phyloP scores from a whole-genome alignment of 2,797 vertebrate species.

The Periophthalmus magnuspinnatus region DNA sequence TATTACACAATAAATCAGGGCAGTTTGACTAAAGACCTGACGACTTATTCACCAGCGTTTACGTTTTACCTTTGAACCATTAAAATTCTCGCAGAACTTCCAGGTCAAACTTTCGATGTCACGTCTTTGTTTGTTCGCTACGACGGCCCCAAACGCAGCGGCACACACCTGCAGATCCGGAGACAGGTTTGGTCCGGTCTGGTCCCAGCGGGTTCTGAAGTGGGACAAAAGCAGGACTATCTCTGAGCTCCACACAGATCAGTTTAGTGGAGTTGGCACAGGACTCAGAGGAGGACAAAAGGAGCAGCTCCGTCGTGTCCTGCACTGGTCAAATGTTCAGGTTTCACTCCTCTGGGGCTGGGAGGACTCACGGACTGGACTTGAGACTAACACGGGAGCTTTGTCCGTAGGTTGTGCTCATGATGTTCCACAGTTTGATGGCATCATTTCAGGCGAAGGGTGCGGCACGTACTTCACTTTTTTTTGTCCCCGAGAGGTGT shows the following conservation, averaged over 20 bases:
- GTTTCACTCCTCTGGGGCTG: constrained; percentile 61
- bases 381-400: too few relatives aligned
- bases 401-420: too few relatives aligned
- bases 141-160: not conserved
- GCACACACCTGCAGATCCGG: not conserved
- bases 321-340: constrained; percentile 4
- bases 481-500: too few relatives aligned
- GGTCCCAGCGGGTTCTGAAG: constrained; percentile 26
- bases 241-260: constrained; percentile 13
- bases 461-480: too few relatives aligned
- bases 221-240: constrained; percentile 32
- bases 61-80: not conserved
- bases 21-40: too few relatives aligned
- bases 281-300: constrained; percentile 11
- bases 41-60: too few relatives aligned
- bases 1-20: too few relatives aligned
- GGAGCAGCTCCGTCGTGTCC: constrained; percentile 22
- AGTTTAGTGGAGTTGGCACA: constrained; percentile 11
- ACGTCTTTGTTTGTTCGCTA: not conserved
- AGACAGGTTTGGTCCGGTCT: constrained; percentile 2
- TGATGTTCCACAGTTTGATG: too few relatives aligned
- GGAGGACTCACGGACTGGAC: constrained; percentile 45
- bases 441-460: too few relatives aligned
- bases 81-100: not conserved
- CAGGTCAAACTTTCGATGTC: not conserved